phyloP scores from a whole-genome alignment of 2,113 vertebrate species.

The Entelurus aequoreus region DNA sequence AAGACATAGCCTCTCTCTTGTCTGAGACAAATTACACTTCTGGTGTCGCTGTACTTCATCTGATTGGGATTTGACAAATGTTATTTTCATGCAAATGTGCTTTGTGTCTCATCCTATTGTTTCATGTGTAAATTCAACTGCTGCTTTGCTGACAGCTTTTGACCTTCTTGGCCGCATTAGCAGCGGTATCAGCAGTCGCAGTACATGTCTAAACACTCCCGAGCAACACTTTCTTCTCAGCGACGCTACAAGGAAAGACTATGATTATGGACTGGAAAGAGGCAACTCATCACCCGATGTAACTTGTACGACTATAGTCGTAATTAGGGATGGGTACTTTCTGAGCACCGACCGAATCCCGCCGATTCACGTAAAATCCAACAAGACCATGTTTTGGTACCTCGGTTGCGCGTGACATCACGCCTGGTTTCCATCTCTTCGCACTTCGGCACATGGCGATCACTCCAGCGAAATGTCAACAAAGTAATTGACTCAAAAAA shows the following conservation, averaged over 20 bases:
- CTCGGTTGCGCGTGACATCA: too few species aligned
- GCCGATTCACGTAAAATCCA: too few species aligned
- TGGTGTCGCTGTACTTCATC: slow-evolving; percentile 35
- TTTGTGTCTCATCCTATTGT: slow-evolving; percentile 24
- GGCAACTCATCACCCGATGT: background rate
- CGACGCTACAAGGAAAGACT: slow-evolving; percentile 9
- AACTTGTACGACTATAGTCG: background rate
- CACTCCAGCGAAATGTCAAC: too few species aligned
- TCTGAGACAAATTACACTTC: slow-evolving; percentile 49
- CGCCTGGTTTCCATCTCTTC: too few species aligned
- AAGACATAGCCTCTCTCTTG: slow-evolving; percentile 38
- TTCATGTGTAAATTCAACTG: slow-evolving; percentile 40
- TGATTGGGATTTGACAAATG: slow-evolving; percentile 55
- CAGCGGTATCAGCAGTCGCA: slow-evolving; percentile 18
- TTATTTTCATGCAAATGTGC: slow-evolving; percentile 63
- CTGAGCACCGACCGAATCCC: too few species aligned
- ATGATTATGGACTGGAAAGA: slow-evolving; percentile 20
- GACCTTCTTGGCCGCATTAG: slow-evolving; percentile 13
- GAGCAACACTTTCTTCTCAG: slow-evolving; percentile 5
- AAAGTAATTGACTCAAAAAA: too few species aligned
- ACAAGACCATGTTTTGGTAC: too few species aligned
- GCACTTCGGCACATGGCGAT: too few species aligned
- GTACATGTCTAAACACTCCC: slow-evolving; percentile 5
- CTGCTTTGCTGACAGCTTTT: slow-evolving; percentile 15
- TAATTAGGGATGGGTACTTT: too few species aligned